Base-by-base conservation (phyloP, 1,140 invertebrate species). In the Drosophila arizonae region DNA sequence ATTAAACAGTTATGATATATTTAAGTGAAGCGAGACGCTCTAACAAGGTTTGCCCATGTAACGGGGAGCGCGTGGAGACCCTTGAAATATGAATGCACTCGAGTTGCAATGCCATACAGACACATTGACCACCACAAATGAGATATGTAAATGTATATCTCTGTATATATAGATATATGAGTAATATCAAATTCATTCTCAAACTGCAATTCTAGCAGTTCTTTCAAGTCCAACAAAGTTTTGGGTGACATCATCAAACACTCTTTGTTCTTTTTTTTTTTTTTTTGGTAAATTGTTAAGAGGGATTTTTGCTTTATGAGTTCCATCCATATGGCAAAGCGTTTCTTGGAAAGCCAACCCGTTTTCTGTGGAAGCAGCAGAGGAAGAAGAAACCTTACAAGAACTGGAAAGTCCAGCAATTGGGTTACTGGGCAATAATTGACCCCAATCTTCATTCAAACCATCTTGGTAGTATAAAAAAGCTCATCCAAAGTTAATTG, bases 61-160 rank as follows among this genome's bases (percentile, higher is more conserved):
- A 45, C 43, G 4, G 43, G n/a, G 28, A 33, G 45, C 45, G 41
- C 4, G 41, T n/a, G 15, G 62, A 77, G 50, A 68, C 79, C 75
- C 50, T 75, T 73, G 69, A 56, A 74, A 74, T 66, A 48, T 65
- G 58, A 73, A 61, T 77, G 62, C 28, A 73, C 55, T 86, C 81
- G 43, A 66, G 50, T 86, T 75, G 77, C 81, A 85, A 85, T 85
- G 73, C 56, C 64, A 17, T 17, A 17, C n/a, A 17, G 45, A 67
- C 52, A 72, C 43, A 58, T 46, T 66, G 41, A 9, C n/a, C 11
- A 63, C 41, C 28, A 30, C 17, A 30, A 30, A 39, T 51, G 9
- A 54, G 50, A 60, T 67, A 21, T 21, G 54, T 67, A 45, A 8
- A 17, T 46, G 8, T 39, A 39, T 9, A 39, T 39, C 11, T 36